phyloP scores from a whole-genome alignment of 1,140 invertebrate species.

The Stenopsyche tienmushanensis region DNA sequence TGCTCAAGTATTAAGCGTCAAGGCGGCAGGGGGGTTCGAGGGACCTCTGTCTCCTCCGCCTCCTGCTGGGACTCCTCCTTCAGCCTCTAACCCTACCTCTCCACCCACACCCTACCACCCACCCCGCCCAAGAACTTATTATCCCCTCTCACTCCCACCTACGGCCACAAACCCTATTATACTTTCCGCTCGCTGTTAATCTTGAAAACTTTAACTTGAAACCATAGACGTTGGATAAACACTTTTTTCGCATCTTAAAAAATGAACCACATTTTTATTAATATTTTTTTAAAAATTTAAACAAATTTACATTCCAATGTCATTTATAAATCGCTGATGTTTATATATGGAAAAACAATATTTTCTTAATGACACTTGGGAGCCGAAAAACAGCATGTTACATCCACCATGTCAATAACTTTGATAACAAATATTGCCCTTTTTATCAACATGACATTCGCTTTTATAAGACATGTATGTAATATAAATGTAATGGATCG shows the following conservation, averaged over 20 bases:
- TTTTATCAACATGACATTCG: no score
- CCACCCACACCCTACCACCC: conserved; percentile 3
- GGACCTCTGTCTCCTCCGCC: background rate
- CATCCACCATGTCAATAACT: no score
- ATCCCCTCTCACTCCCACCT: conserved; percentile 26
- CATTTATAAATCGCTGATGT: no score
- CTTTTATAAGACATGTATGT: no score
- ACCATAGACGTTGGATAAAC: conserved; percentile 15
- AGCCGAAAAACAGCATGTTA: no score
- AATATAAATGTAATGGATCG: no score
- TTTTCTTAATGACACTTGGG: no score
- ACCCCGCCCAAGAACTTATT: conserved; percentile 34
- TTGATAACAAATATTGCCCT: no score
- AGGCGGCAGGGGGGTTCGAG: background rate
- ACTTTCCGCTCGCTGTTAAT: conserved; percentile 41
- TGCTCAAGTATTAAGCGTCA: conserved; percentile 38
- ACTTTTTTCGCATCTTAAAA: background rate
- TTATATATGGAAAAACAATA: no score
- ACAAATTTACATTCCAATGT: no score
- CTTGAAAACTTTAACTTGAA: conserved; percentile 38
- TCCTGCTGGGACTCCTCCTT: background rate
- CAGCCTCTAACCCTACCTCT: background rate
- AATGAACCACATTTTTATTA: no score
- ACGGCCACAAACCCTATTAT: conserved; percentile 40
- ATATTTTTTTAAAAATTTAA: no score